These are phyloP conservation scores for Hypotaenidia okinawae DNA, from an alignment of 2,797 vertebrate genomes.

Conservation along the genomic window DNA sequence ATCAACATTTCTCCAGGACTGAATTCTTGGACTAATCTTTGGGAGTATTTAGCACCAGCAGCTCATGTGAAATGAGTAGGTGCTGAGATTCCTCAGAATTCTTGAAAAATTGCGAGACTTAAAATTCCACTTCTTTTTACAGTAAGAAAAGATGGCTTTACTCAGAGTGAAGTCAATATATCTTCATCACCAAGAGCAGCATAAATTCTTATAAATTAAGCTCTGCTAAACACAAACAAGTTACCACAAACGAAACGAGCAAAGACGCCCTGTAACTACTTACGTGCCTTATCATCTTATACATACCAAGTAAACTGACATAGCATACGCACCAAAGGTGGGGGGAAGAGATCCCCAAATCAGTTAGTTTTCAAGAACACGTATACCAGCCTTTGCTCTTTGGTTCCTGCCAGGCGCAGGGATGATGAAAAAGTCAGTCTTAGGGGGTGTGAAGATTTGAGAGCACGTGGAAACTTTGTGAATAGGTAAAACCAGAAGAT, in stretches of 20 bases:
- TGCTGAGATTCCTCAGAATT: background rate
- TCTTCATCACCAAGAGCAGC: background rate
- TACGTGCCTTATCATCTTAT: background rate
- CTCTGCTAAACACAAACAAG: background rate
- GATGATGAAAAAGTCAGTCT: background rate
- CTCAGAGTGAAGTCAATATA: background rate
- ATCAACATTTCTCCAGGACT: background rate
- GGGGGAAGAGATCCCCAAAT: background rate
- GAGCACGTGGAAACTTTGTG: background rate
- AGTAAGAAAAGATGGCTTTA: background rate
- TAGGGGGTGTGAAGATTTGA: background rate
- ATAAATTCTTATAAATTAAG: background rate
- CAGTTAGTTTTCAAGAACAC: background rate
- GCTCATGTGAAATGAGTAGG: background rate
- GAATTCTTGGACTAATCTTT: background rate
- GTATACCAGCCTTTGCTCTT: background rate
- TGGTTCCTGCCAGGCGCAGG: background rate
- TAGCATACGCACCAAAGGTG: background rate
- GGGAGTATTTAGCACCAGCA: background rate
- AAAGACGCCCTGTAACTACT: background rate
- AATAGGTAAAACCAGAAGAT: background rate
- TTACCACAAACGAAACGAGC: background rate
- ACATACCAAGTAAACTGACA: background rate
- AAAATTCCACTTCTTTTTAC: background rate
- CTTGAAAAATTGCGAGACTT: background rate